Evolutionary conservation across 2,888 invertebrate species (phyloP).

Genomic region (Yponomeuta malinellus): DNA sequence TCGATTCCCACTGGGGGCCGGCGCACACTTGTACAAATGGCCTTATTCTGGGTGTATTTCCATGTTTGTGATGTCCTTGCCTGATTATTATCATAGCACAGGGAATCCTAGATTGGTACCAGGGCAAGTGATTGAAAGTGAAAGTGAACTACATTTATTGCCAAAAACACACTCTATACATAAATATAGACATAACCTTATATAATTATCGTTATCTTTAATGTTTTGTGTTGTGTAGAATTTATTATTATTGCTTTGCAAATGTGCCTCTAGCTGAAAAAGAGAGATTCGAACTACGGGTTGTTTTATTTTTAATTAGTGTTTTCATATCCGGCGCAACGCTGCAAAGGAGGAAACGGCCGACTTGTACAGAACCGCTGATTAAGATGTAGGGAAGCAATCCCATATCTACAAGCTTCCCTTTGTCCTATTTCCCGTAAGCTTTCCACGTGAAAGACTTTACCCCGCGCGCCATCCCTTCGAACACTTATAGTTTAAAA

Average conservation of each 20-base stretch:
- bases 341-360: neutral
- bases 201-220: too few relatives aligned
- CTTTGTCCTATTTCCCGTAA: slow-evolving; percentile 18
- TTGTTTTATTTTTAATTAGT: neutral
- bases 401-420: slow-evolving; percentile 12
- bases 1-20: too few relatives aligned
- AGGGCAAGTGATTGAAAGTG: too few relatives aligned
- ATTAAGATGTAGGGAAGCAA: slow-evolving; percentile 10
- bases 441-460: slow-evolving; percentile 12
- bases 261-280: neutral
- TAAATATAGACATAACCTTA: too few relatives aligned
- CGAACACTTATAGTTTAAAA: neutral
- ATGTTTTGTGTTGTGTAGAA: too few relatives aligned
- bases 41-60: too few relatives aligned
- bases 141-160: too few relatives aligned
- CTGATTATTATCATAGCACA: too few relatives aligned
- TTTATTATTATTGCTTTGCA: neutral
- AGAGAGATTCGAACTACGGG: neutral
- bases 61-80: too few relatives aligned
- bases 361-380: neutral
- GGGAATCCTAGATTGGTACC: too few relatives aligned
- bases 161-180: too few relatives aligned
- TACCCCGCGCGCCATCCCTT: slow-evolving; percentile 4
- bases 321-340: neutral
- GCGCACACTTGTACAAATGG: too few relatives aligned